phyloP scores from a whole-genome alignment of 2,888 invertebrate genomes.

The Serrognathus titanus region DNA sequence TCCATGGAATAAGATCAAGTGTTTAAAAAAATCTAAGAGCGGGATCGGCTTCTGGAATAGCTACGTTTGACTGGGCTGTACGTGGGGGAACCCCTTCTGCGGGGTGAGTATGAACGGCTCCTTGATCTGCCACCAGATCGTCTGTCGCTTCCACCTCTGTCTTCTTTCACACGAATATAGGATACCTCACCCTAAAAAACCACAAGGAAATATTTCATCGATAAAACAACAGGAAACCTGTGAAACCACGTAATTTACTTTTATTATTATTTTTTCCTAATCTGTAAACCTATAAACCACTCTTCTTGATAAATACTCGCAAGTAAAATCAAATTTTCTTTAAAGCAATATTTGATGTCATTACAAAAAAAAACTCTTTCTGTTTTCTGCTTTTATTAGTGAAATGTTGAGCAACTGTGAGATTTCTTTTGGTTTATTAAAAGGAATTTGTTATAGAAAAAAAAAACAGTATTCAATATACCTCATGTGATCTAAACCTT shows the following conservation, averaged over 20 bases:
- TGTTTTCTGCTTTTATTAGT: too few species aligned
- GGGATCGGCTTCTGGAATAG: conserved; percentile 77
- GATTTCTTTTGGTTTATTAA: too few species aligned
- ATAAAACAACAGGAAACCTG: not conserved
- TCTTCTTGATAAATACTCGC: too few species aligned
- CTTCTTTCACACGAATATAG: conserved; percentile 96
- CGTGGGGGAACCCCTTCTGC: conserved; percentile 86
- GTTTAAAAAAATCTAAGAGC: conserved; percentile 47
- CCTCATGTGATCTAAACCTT: conserved; percentile 97
- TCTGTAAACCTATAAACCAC: too few species aligned
- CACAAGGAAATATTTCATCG: not conserved
- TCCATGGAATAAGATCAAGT: conserved; percentile 12
- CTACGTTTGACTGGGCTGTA: conserved; percentile 90
- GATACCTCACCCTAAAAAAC: conserved; percentile 87
- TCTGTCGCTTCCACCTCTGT: conserved; percentile 66
- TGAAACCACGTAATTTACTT: not conserved
- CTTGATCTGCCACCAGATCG: conserved; percentile 62
- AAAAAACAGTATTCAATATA: conserved; percentile 48
- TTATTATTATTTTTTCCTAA: too few species aligned
- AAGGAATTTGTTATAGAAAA: too few species aligned
- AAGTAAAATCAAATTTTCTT: too few species aligned
- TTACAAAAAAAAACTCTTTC: too few species aligned
- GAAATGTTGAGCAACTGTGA: too few species aligned
- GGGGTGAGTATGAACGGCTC: conserved; percentile 70
- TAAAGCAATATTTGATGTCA: too few species aligned